Base-by-base conservation (phyloP, 2,888 invertebrate species). In the Anaspis maculata region DNA sequence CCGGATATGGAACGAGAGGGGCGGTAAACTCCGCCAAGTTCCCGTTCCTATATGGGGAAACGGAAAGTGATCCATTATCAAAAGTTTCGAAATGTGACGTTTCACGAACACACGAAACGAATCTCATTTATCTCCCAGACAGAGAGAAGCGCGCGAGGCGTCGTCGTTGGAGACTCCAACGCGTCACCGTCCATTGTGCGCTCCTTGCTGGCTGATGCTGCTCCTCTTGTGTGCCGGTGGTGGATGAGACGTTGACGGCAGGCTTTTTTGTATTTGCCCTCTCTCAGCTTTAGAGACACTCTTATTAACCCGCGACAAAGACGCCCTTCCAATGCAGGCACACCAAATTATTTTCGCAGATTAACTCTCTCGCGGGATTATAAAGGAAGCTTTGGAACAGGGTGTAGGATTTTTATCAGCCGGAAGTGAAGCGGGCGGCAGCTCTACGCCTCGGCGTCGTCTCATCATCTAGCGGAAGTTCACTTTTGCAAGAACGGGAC, bases 41-140 rank as follows among this genome's bases (percentile, higher is more conserved):
- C n/a, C n/a, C n/a, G n/a, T n/a, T n/a, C n/a, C n/a, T n/a, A n/a
- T n/a, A n/a, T n/a, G n/a, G n/a, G 19, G 42, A 45, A 45, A 44
- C 45, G 46, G 43, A 48, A 49, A 49, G 42, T 45, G 48, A 50
- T 50, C 49, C 39, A 46, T 50, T 48, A 50, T 43, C 44, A 39
- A 44, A 48, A 46, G 43, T 49, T 48, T 48, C 39, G 41, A 37
- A 41, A 43, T 44, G 46, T 49, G 45, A 46, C 46, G 42, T 45
- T 19, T 41, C 29, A 32, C n/a, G n/a, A n/a, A n/a, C n/a, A n/a
- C 32, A 33, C 32, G 32, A 39, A 44, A 41, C 40, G 35, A 36
- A 33, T 30, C 38, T 40, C 41, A 46, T 45, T 45, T 42, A 46
- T 46, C 42, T 41, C 36, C 15, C 28, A 30, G 31, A 31, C 28